Conservation (phyloP, 1,140 invertebrate species). For the Drosophila pallidifrons region DNA sequence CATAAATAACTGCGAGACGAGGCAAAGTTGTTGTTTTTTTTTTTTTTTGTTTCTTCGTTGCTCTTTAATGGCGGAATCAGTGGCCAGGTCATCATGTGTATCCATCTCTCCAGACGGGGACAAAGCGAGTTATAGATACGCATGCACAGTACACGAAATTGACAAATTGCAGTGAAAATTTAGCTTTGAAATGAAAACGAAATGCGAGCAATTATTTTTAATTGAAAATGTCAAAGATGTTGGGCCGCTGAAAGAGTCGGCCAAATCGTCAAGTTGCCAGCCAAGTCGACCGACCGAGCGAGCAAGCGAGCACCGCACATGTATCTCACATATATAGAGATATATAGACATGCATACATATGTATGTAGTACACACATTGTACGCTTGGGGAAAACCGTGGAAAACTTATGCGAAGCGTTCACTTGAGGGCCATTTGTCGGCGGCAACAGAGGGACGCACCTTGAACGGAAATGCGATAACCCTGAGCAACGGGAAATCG, state of each 20-base stretch:
- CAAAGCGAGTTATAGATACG: constrained; percentile 27
- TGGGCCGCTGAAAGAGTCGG: constrained; percentile 49
- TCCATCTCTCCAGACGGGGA: constrained; percentile 22
- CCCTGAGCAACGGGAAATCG: constrained; percentile 63
- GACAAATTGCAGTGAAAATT: constrained; percentile 75
- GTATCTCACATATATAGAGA: constrained; percentile 33
- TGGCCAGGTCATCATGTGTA: constrained; percentile 43
- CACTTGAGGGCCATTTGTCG: constrained; percentile 55
- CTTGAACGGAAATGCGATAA: constrained; percentile 82
- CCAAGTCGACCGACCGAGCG: constrained; percentile 21
- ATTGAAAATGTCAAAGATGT: constrained; percentile 81
- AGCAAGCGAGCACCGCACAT: constrained; percentile 7
- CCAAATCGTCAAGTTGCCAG: constrained; percentile 46
- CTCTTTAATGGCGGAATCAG: constrained; percentile 23
- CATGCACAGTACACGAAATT: constrained; percentile 53
- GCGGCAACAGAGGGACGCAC: constrained; percentile 37
- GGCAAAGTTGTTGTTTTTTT: no score
- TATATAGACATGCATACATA: constrained; percentile 1
- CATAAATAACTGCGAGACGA: background rate
- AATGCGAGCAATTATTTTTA: constrained; percentile 82
- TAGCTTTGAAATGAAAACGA: constrained; percentile 66
- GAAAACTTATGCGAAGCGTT: constrained; percentile 51
- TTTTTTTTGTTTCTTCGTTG: no score
- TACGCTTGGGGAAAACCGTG: constrained; percentile 40
- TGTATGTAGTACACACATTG: background rate